Base-by-base conservation (phyloP, 2,888 invertebrate species). In the Mimas tiliae region DNA sequence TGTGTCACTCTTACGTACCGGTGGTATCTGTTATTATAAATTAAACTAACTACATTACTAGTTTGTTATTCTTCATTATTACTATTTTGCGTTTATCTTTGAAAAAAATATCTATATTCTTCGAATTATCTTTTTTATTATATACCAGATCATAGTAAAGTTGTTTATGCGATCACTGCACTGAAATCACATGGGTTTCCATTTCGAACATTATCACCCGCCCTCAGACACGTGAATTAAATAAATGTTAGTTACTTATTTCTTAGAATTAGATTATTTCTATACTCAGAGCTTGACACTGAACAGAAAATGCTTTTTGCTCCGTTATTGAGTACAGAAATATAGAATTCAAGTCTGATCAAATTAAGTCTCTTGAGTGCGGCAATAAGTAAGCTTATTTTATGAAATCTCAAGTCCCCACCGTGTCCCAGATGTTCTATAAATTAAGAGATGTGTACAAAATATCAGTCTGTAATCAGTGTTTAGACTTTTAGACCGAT, bases 1-100 rank as follows among this genome's bases (percentile, higher is more conserved):
- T 58, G 58, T 34, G 16, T 9, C 38, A 27, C 11, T 55, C 55
- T 55, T 16, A 55, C 38, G 38, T 55, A 38, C 48, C n/a, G 48
- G 48, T 42, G n/a, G 8, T 42, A 19, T 58, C 14, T 58, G 58
- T 58, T 58, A 11, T 50, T 50, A 19, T 50, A 50, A 8, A 50
- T 50, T 50, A 50, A 50, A 11, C 50, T 19, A 50, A 50, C 50
- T 50, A 50, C 19, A 19, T 1, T 50, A 19, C 9, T 50, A 50
- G 1, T 50, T 9, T 50, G 50, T 50, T 19, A 9, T 19, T 19
- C 50, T 50, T 19, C 19, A 7, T 50, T 50, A 19, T 50, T 19
- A 50, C 50, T 50, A 50, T 50, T 50, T 50, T n/a, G 9, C 9
- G 50, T 19, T 19, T 50, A 19, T 50, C 50, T 50, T 50, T 50